Base-by-base conservation (phyloP, 2,888 invertebrate genomes). In the Deroplatys truncata region DNA sequence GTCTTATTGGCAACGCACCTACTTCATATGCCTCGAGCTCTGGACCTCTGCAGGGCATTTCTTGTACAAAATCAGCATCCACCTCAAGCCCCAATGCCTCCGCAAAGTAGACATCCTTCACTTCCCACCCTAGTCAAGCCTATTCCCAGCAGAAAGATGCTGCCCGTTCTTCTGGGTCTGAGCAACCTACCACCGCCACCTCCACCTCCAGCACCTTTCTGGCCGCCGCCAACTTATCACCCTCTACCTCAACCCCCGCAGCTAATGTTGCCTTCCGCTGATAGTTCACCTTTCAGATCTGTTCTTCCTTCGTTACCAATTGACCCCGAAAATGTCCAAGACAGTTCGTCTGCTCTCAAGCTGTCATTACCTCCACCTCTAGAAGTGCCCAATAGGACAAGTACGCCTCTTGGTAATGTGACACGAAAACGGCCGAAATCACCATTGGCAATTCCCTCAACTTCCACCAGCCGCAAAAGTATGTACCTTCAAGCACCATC, bases 1-100 rank as follows among this genome's bases (percentile, higher is more conserved):
- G 96, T 96, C 84, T 93, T 97, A 16, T 93, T 96, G 90, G 96
- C 96, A 9, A 96, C 96, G 16, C 96, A 96, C 93, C 94, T 96
- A 88, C 93, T 97, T 85, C 96, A 96, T 92, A 96, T 97, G 96
- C 96, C 96, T 2, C 94, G 96, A 25, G 96, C 96, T 0, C 92
- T 96, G 86, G 96, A 96, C 91, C 94, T 96, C 91, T 96, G 96
- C 93, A 94, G 96, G 31, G 95, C 94, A 10, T 95, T 96, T 92
- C 93, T 96, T 86, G 94, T 96, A 84, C 94, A 95, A 28, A 94
- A 94, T 28, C 94, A 95, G 91, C 90, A 90, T 29, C 90, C 91
- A 9, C 90, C 88, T 89, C 87, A 89, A 88, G 72, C 90, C 90
- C 91, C 91, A 86, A 89, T 89, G 87, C 89, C 89, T 49, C 49